phyloP scores from a whole-genome alignment of 1,140 invertebrate species.

The Procambarus clarkii region DNA sequence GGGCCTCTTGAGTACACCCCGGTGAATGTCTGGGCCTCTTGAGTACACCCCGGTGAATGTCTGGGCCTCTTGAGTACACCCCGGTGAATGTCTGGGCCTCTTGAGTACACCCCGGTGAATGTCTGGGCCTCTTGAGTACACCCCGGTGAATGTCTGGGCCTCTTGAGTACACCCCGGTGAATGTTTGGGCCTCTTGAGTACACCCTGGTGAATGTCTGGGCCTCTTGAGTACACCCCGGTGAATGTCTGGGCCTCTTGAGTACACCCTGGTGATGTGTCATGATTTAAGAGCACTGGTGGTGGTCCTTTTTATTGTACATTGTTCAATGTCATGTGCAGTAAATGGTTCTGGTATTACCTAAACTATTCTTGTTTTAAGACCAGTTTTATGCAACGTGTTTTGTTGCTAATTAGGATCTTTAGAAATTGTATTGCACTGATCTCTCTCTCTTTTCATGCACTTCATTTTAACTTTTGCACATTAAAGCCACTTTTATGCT shows the following conservation, averaged over 20 bases:
- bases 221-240: neutral
- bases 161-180: neutral
- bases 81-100: neutral
- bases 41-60: neutral
- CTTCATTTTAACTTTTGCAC: neutral
- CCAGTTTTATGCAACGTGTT: neutral
- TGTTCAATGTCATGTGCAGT: neutral
- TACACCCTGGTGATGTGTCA: neutral
- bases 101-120: neutral
- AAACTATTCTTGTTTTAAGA: neutral
- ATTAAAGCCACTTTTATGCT: neutral
- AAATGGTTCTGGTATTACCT: neutral
- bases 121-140: neutral
- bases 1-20: neutral
- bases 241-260: neutral
- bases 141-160: neutral
- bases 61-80: neutral
- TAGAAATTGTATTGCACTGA: too few species aligned
- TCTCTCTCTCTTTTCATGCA: neutral
- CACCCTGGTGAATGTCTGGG: neutral
- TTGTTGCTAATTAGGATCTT: neutral
- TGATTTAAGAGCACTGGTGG: neutral
- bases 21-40: neutral
- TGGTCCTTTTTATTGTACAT: neutral
- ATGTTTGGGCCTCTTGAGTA: neutral